Evolutionary conservation across 2,113 vertebrate genomes (phyloP).

Genomic region (Danionella cerebrum): DNA sequence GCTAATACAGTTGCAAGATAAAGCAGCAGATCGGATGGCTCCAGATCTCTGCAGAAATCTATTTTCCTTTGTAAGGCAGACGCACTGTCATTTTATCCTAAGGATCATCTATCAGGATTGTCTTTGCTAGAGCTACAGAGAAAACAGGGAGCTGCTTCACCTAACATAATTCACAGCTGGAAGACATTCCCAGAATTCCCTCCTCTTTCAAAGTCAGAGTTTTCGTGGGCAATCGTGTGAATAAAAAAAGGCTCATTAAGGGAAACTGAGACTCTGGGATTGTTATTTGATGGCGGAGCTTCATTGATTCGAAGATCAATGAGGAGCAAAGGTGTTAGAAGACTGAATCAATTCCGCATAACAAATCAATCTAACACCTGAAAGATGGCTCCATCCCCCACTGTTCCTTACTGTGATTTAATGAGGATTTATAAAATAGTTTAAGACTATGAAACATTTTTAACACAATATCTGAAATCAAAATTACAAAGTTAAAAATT

Average conservation of each 20-base stretch:
- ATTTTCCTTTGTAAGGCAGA: not conserved
- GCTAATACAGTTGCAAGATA: not conserved
- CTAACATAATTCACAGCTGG: slow-evolving; percentile 11
- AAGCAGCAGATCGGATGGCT: not conserved
- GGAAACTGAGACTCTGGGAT: slow-evolving; percentile 39
- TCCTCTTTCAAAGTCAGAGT: slow-evolving; percentile 1
- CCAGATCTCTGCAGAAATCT: not conserved
- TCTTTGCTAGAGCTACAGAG: not conserved
- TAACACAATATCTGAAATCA: no score
- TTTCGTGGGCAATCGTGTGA: slow-evolving; percentile 21
- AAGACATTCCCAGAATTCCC: slow-evolving; percentile 14
- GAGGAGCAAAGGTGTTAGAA: slow-evolving; percentile 11
- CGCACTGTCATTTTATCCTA: slow-evolving; percentile 1
- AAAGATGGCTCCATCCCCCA: not conserved
- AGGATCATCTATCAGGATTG: slow-evolving; percentile 1
- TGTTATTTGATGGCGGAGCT: slow-evolving; percentile 30
- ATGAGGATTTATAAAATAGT: no score
- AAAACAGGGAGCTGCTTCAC: not conserved
- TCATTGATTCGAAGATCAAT: slow-evolving; percentile 37
- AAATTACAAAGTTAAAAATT: no score
- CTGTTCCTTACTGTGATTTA: no score
- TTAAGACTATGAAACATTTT: no score
- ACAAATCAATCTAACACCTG: slow-evolving; percentile 23
- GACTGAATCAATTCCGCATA: slow-evolving; percentile 35
- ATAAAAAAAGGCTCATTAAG: slow-evolving; percentile 34